Conservation (phyloP, 2,888 invertebrate genomes). For the Gandaritis pyraliata region DNA sequence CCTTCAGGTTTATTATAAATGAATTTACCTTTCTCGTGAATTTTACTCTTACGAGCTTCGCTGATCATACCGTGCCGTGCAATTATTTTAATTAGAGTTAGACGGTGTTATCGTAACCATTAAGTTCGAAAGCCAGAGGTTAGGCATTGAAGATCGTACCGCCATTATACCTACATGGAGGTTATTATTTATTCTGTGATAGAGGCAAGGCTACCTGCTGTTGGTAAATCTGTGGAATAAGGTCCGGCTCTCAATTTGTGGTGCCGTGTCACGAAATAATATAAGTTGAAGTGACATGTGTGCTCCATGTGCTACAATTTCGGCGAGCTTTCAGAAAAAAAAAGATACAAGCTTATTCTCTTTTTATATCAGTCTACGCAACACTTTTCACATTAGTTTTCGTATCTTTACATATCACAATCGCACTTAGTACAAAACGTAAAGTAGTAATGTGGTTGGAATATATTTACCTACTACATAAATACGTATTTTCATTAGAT, state of each 20-base stretch:
- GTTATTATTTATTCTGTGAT: constrained; percentile 16
- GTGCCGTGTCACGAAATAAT: constrained; percentile 23
- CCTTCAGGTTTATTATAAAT: constrained; percentile 8
- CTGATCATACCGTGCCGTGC: constrained; percentile 26
- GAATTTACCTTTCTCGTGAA: constrained; percentile 10
- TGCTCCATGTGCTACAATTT: constrained; percentile 22
- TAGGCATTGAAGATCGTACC: constrained; percentile 44
- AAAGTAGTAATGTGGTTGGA: too few relatives aligned
- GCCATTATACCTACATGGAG: constrained; percentile 42
- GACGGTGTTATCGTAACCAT: constrained; percentile 39
- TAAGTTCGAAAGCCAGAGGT: constrained; percentile 39
- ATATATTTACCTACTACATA: too few relatives aligned
- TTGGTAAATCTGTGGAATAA: constrained; percentile 33
- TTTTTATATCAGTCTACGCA: not conserved
- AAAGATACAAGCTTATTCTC: not conserved
- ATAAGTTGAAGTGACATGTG: constrained; percentile 28
- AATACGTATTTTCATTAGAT: too few relatives aligned
- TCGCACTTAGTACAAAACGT: too few relatives aligned
- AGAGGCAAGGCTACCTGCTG: constrained; percentile 35
- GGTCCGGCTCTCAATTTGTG: constrained; percentile 53
- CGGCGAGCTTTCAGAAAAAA: constrained; percentile 7
- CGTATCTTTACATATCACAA: too few relatives aligned
- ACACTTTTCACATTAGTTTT: not conserved
- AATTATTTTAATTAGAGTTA: constrained; percentile 39
- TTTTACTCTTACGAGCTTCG: constrained; percentile 20